A percentile compares a stretch with the other conserved stretches of the same genome.
These are phyloP conservation scores for Aphidius gifuensis DNA, from an alignment of 1,140 invertebrate species.

Conservation along the genomic window DNA sequence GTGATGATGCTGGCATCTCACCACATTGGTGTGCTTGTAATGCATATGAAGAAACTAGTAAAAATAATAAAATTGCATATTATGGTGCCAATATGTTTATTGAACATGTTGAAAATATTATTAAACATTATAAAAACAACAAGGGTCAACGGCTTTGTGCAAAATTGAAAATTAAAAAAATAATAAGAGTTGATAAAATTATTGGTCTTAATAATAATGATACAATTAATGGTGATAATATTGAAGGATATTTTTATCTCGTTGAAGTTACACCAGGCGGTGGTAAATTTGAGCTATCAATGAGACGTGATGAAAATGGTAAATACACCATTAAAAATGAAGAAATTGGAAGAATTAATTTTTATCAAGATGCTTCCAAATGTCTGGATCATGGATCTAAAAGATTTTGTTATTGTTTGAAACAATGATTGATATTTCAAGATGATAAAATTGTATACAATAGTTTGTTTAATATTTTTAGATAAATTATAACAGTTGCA, in stretches of 20 bases:
- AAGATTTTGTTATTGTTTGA: slow-evolving; percentile 45
- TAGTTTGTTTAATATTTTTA: no score
- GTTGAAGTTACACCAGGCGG: slow-evolving; percentile 58
- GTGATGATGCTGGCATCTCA: slow-evolving; percentile 66
- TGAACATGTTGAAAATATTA: slow-evolving; percentile 50
- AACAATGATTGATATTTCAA: background rate
- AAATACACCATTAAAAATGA: slow-evolving; percentile 45
- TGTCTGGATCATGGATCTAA: slow-evolving; percentile 46
- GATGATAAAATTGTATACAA: background rate
- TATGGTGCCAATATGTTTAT: slow-evolving; percentile 42
- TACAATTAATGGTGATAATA: slow-evolving; percentile 40
- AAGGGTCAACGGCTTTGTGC: slow-evolving; percentile 52
- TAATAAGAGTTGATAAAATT: slow-evolving; percentile 45
- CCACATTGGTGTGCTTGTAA: slow-evolving; percentile 79
- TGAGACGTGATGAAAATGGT: slow-evolving; percentile 43
- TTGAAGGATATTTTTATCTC: slow-evolving; percentile 49
- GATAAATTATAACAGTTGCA: no score
- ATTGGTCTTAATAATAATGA: slow-evolving; percentile 44
- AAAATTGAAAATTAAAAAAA: slow-evolving; percentile 50
- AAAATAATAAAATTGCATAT: slow-evolving; percentile 45
- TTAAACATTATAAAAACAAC: slow-evolving; percentile 42
- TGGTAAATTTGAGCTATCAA: slow-evolving; percentile 62
- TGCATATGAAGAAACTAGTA: slow-evolving; percentile 50
- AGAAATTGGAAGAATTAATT: slow-evolving; percentile 62
- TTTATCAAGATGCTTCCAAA: slow-evolving; percentile 52